Base-by-base conservation (phyloP, 2,113 vertebrate species). In the Pogona vitticeps region DNA sequence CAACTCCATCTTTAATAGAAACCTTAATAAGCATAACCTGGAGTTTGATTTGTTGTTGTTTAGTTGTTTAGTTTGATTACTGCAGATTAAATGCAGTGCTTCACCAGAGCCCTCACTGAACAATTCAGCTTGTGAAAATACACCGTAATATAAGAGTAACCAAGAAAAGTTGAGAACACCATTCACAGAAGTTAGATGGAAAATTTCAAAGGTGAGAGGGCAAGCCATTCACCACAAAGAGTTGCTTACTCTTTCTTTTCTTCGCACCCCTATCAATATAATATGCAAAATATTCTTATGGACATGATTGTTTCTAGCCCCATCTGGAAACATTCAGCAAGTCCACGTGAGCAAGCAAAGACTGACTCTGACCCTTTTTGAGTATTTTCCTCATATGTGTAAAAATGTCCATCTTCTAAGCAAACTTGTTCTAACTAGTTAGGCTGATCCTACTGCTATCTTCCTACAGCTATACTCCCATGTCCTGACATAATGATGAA, bases 131-230 rank as follows among this genome's bases (percentile, higher is more conserved):
- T 13, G 31, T 4, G 26, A 90, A 46, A 65, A 81, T 42, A 46
- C 2, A 26, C 77, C 0, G 0, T 3, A 70, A 40, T 79, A 70
- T 77, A 20, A 40, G 8, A 75, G 9, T 75, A 75, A 58, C 9
- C 0, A 0, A 12, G 67, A 0, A 0, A 68, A 52, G 21, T 0
- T 31, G 0, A 65, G 75, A 56, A 73, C 18, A 73, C 86, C 76
- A 20, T 14, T 9, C 1, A 86, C 82, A 9, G 4, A 0, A 36
- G 18, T 33, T 59, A 70, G 9, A 0, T 0, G 38, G 3, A 0
- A 78, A 87, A 83, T 1, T 13, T 38, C 1, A 71, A 33, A 82
- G 67, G 7, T 36, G 26, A 31, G 26, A 70, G 31, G 65, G 14
- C 42, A 82, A 10, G 58, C 59, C 73, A 20, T 56, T 82, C 31